Percentiles rank a stretch among this genome's conserved stretches.
Conservation (phyloP, 2,113 vertebrate species). For the Sciurus niger region DNA sequence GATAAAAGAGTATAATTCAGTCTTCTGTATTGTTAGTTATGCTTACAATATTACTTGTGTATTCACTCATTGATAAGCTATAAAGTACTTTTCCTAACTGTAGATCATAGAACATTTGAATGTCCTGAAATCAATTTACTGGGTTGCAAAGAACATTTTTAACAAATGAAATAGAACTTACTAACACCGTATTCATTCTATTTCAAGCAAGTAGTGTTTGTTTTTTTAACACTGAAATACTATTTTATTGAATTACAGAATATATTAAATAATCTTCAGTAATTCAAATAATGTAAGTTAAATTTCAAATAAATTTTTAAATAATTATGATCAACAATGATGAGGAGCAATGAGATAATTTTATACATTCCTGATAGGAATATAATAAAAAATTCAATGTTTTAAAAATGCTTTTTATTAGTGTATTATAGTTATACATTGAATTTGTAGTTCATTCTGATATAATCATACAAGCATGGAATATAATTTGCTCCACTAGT, state of each 20-base stretch:
- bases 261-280: constrained; percentile 36
- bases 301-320: constrained; percentile 46
- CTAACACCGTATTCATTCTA: neutral
- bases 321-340: neutral
- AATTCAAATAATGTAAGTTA: constrained; percentile 29
- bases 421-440: no score
- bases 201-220: neutral
- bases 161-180: constrained; percentile 4
- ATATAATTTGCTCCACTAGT: no score
- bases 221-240: neutral
- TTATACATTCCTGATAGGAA: neutral
- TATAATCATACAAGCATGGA: no score
- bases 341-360: neutral
- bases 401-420: constrained; percentile 10
- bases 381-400: constrained; percentile 39
- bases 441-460: no score
- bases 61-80: neutral
- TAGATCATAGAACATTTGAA: neutral
- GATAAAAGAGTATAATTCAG: neutral
- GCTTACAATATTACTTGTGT: neutral
- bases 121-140: neutral
- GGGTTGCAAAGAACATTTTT: neutral
- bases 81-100: neutral
- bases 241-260: constrained; percentile 39
- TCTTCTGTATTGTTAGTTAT: neutral